Base-by-base conservation (phyloP, 1,140 invertebrate species). In the Drosophila mauritiana region DNA sequence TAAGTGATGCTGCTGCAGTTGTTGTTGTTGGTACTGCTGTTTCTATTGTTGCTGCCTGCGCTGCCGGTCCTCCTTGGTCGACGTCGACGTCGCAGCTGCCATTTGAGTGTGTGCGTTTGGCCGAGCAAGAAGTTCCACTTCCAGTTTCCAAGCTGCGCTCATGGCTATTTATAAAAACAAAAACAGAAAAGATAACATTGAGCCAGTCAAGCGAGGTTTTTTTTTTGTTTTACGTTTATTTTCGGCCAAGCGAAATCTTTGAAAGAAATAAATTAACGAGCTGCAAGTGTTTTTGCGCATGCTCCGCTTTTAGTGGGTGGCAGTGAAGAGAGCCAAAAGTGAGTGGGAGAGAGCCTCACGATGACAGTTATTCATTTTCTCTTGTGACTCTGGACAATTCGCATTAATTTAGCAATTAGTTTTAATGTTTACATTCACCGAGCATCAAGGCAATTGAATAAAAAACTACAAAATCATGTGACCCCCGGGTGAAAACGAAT, bases 341-440 rank as follows among this genome's bases (percentile, higher is more conserved):
- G 17, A 57, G 51, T 10, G 49, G 25, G 17, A 36, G 49, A 61
- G 48, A 63, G 76, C 42, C 45, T 22, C 37, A 8, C 34, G 74
- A 45, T 76, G 63, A 83, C 70, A 76, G 73, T 59, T 73, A 58
- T 39, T 76, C 53, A 76, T 80, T 88, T 84, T 80, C 84, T 77
- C 84, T 69, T 78, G 51, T 89, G 76, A 64, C 76, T 78, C 77
- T 57, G 77, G 40, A 58, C 75, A 78, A 73, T 79, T 86, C 84
- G 72, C 72, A 76, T 88, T 83, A 86, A 86, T 83, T 88, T 73
- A 79, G 55, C 76, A 80, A 80, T 89, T 88, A 77, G 52, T 77
- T 82, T 70, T 80, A 78, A 59, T 78, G 74, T 74, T 86, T 83
- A 55, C 63, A 48, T 67, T 80, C 55, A 25, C 31, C 40, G 15